Conservation (phyloP, 1,140 invertebrate species). For the Metopolophium dirhodum region DNA sequence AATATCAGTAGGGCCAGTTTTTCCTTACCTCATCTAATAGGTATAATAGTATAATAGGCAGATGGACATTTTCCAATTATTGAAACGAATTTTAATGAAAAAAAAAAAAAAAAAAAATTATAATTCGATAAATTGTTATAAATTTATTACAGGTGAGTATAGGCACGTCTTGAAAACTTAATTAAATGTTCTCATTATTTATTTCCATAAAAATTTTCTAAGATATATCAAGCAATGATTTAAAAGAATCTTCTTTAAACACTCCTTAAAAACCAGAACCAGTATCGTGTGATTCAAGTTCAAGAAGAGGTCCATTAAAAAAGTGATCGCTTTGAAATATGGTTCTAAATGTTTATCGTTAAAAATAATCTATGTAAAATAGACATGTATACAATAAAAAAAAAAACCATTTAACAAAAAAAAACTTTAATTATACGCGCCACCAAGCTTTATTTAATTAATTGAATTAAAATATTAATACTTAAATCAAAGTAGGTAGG, state of each 20-base stretch:
- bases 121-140: no score
- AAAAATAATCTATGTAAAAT: neutral
- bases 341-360: neutral
- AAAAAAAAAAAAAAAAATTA: neutral
- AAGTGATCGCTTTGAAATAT: neutral
- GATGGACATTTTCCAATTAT: neutral
- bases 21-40: no score
- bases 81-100: neutral
- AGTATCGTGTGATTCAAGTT: neutral
- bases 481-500: neutral
- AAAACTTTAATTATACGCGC: neutral
- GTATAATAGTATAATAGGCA: no score
- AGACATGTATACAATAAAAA: neutral
- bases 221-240: neutral
- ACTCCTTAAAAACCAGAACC: neutral
- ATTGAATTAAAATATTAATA: neutral
- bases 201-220: no score
- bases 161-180: no score
- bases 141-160: no score
- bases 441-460: neutral
- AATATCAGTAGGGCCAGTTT: neutral
- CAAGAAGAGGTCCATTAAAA: neutral
- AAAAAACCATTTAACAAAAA: neutral
- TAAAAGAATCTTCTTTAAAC: neutral
- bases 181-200: no score